Evolutionary conservation across 2,888 invertebrate species (phyloP).

Genomic region (Hypolimnas misippus): DNA sequence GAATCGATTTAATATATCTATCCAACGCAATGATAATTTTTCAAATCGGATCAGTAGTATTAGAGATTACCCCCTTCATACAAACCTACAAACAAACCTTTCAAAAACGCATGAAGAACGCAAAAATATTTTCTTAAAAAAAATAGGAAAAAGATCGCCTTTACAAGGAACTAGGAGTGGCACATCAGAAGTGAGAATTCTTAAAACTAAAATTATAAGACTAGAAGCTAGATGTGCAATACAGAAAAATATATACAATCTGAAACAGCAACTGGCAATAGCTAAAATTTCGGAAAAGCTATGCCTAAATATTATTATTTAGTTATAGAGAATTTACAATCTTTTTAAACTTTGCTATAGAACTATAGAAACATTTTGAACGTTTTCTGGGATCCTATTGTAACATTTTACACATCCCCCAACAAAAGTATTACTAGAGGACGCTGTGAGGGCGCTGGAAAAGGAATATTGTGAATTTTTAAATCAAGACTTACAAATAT

Average conservation of each 20-base stretch:
- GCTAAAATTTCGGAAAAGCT: slow-evolving; percentile 67
- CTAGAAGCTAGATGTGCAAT: slow-evolving; percentile 58
- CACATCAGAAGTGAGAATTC: slow-evolving; percentile 49
- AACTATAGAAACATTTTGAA: too few relatives aligned
- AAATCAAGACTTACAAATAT: slow-evolving; percentile 55
- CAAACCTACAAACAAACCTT: too few relatives aligned
- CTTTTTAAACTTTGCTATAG: too few relatives aligned
- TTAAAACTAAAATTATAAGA: slow-evolving; percentile 46
- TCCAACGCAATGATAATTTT: too few relatives aligned
- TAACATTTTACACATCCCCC: too few relatives aligned
- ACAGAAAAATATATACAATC: slow-evolving; percentile 55
- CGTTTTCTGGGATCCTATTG: too few relatives aligned
- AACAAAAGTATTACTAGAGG: too few relatives aligned
- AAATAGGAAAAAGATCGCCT: slow-evolving; percentile 64
- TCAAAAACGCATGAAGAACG: too few relatives aligned
- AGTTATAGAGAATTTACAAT: too few relatives aligned
- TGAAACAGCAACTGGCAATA: slow-evolving; percentile 60
- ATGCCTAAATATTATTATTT: background rate
- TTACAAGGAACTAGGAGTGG: slow-evolving; percentile 62
- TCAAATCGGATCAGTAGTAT: too few relatives aligned
- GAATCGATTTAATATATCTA: slow-evolving; percentile 59
- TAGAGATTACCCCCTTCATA: too few relatives aligned
- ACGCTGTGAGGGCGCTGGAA: slow-evolving; percentile 58
- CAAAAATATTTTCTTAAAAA: slow-evolving; percentile 3
- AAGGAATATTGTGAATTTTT: slow-evolving; percentile 64